Evolutionary conservation across 2,888 invertebrate species (phyloP), one percentile per base, ranked within the genome.

Genomic region (Therioaphis trifolii): DNA sequence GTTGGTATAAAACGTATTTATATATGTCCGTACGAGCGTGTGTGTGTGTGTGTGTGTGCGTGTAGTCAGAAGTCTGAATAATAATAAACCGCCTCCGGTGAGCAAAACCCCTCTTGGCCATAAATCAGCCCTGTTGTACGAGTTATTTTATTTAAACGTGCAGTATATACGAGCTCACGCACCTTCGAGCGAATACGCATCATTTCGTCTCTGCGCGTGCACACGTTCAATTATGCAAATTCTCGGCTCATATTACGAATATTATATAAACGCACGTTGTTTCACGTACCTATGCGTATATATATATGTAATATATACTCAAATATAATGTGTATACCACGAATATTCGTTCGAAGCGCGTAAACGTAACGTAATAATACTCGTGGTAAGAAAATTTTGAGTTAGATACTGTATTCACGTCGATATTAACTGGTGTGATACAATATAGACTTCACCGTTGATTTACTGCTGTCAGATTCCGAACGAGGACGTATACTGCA

Each of bases 1-100:
- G 80, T 72, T 46, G 71, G 69, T 78, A 69, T 80, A 71, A 80
- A 69, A 79, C 43, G 69, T 79, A 79, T 76, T 76, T 63, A 75
- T 61, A 61, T 15, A 21, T 49, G 24, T 14, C 9, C 15, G 46
- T 40, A 29, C 55, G 55, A 35, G 7, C 0, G 43, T n/a, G 21
- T 21, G 24, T 14, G 15, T 21, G 43, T n/a, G 21, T 24, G 40
- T 21, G 55, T 35, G 58, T 58, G 35, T 40, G 21, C 35, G 9
- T 2, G n/a, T 21, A n/a, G 11, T 7, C 80, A 80, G 77, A 66
- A 80, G 80, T 80, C 80, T 80, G 71, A 80, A 80, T 82, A 82
- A 72, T 63, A 63, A 63, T 61, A 40, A 76, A 18, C 72, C 46
- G 58, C 61, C 80, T 27, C 66, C 77, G 52, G 52, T 68, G 18